Conservation (phyloP, 2,113 vertebrate species). For the Zosterops pallidus region DNA sequence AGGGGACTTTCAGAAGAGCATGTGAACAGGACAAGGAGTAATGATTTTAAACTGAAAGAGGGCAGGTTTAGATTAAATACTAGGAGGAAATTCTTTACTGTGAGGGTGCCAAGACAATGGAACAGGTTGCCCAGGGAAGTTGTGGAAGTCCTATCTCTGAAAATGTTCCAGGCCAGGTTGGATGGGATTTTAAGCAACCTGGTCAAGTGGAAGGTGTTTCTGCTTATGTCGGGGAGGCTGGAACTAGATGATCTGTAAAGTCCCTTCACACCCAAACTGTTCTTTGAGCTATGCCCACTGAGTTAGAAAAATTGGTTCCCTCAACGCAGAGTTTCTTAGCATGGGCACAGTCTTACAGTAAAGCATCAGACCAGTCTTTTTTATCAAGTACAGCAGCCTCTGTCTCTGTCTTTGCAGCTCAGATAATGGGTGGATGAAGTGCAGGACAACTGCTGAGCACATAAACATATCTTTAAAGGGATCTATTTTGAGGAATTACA, state of each 20-base stretch:
- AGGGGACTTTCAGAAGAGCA: not conserved
- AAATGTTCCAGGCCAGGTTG: not conserved
- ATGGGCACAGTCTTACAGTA: not conserved
- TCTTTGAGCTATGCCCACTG: not conserved
- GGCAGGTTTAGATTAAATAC: not conserved
- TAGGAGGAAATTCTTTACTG: not conserved
- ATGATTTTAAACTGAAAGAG: not conserved
- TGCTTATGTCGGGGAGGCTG: not conserved
- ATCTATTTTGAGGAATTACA: conserved; percentile 15
- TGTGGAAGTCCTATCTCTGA: not conserved
- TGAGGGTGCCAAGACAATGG: not conserved
- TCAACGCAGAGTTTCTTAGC: not conserved
- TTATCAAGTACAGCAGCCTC: not conserved
- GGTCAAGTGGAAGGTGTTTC: not conserved
- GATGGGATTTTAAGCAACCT: not conserved
- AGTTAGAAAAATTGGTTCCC: not conserved
- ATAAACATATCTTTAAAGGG: not conserved
- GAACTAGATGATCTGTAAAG: not conserved
- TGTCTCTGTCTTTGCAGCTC: not conserved
- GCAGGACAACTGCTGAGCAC: not conserved
- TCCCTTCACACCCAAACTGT: not conserved
- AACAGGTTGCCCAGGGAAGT: not conserved
- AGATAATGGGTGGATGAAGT: not conserved
- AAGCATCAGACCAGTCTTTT: not conserved
- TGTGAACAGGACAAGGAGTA: not conserved